Evolutionary conservation across 1,140 invertebrate species (phyloP).

Genomic region (Aphis gossypii): DNA sequence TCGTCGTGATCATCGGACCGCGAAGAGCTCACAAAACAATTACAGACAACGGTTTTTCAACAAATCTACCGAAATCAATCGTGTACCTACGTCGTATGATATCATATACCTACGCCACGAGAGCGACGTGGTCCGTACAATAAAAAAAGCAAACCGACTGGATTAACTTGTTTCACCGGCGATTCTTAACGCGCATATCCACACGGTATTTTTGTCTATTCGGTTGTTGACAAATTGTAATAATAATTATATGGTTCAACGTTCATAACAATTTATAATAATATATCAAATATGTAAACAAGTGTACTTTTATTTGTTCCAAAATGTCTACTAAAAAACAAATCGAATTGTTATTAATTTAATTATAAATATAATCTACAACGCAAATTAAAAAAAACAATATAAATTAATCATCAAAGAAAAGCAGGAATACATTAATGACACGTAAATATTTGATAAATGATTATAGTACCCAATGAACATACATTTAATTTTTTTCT

Average conservation of each 20-base stretch:
- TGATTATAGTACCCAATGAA: neutral
- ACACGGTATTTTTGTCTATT: neutral
- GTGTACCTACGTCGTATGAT: neutral
- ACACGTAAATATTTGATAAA: neutral
- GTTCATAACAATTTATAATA: neutral
- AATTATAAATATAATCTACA: neutral
- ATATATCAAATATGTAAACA: too few relatives aligned
- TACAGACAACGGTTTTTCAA: neutral
- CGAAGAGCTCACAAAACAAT: neutral
- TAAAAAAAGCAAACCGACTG: neutral
- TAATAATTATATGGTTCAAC: neutral
- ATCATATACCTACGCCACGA: neutral
- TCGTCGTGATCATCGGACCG: neutral
- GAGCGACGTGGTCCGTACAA: neutral
- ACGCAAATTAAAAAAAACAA: neutral
- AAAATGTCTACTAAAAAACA: neutral
- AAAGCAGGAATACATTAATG: neutral
- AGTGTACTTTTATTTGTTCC: neutral
- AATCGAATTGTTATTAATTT: neutral
- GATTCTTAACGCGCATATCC: neutral
- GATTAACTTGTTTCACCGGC: conserved; percentile 20
- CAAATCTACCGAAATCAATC: neutral
- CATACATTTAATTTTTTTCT: neutral
- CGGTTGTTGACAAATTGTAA: neutral
- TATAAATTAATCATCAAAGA: neutral